These are phyloP conservation scores for Cheilosia scutellata DNA, from an alignment of 2,888 invertebrate species.

Conservation along the genomic window DNA sequence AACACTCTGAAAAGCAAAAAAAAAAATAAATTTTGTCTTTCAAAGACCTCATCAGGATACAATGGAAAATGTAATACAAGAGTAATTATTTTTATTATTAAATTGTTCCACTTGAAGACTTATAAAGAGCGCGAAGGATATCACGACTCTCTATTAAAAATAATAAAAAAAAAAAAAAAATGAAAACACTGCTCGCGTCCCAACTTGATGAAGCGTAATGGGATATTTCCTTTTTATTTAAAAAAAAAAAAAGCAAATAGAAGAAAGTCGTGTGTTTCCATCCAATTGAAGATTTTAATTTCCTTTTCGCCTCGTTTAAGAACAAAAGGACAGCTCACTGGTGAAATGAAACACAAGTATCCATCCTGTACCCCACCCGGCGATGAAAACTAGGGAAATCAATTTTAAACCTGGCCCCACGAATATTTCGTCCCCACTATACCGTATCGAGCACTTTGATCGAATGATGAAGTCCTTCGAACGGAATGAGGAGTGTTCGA, in stretches of 20 bases:
- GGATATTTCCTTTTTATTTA: conserved; percentile 70
- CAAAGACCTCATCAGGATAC: conserved; percentile 66
- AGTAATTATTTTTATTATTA: conserved; percentile 76
- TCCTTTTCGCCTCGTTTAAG: conserved; percentile 75
- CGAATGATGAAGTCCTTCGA: conserved; percentile 45
- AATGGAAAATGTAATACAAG: conserved; percentile 72
- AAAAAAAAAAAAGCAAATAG: conserved; percentile 20
- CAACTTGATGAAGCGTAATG: conserved; percentile 69
- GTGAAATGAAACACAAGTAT: conserved; percentile 23
- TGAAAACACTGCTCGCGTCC: conserved; percentile 49
- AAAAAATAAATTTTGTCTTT: conserved; percentile 22
- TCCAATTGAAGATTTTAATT: conserved; percentile 78
- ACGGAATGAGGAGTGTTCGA: conserved; percentile 4
- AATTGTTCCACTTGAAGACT: conserved; percentile 73
- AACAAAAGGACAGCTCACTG: conserved; percentile 59
- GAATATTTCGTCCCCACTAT: conserved; percentile 19
- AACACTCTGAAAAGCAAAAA: not conserved
- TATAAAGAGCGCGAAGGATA: conserved; percentile 49
- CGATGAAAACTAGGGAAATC: conserved; percentile 17
- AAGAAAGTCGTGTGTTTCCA: conserved; percentile 74
- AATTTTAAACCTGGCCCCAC: conserved; percentile 31
- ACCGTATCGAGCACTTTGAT: conserved; percentile 42
- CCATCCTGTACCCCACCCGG: not conserved
- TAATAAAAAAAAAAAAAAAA: conserved; percentile 21
- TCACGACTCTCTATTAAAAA: conserved; percentile 32